Evolutionary conservation across 2,888 invertebrate species (phyloP), one percentile per base, ranked within the genome.

Genomic region (Melikaiella ostensackeni): DNA sequence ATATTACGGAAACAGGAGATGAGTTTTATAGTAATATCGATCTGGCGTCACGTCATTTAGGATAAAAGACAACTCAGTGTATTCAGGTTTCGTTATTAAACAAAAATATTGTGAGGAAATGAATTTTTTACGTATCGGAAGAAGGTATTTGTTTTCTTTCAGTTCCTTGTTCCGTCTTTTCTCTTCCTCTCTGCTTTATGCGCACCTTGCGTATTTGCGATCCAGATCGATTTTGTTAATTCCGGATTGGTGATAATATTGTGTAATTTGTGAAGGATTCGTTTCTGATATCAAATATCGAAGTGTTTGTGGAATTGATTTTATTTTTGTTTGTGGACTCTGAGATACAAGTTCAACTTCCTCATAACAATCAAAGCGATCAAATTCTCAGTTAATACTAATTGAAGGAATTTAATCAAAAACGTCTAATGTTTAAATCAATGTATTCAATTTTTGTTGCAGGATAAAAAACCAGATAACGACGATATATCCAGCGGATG

Each of bases 401-500:
- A 9, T 50, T 50, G 1, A 50, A 50, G 6, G 0, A 50, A n/a
- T n/a, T 8, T n/a, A 50, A 50, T 50, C 2, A 50, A 7, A 9
- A 50, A n/a, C n/a, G 7, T 50, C 0, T 9, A 35, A 35, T 21
- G 1, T 63, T 19, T 30, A 2, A 24, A 61, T 61, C 46, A n/a
- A 57, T 77, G 50, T 50, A 8, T 7, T 0, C n/a, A n/a, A 50
- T 63, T 79, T 38, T 55, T 76, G 63, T 77, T 77, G 46, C 83
- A 91, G 91, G 85, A 83, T 91, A 7, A 91, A 90, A 82, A 94
- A 95, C 87, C 95, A 95, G 81, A 93, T 94, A 77, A 94, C 96
- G 81, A 96, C 95, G 1, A 96, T 99, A 84, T 97, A 98, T 91
- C 98, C 98, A 2, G 98, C 98, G 0, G 99, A 99, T 91, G 99